Base-by-base conservation (phyloP, 1,140 invertebrate genomes). In the Plectrocnemia conspersa region DNA sequence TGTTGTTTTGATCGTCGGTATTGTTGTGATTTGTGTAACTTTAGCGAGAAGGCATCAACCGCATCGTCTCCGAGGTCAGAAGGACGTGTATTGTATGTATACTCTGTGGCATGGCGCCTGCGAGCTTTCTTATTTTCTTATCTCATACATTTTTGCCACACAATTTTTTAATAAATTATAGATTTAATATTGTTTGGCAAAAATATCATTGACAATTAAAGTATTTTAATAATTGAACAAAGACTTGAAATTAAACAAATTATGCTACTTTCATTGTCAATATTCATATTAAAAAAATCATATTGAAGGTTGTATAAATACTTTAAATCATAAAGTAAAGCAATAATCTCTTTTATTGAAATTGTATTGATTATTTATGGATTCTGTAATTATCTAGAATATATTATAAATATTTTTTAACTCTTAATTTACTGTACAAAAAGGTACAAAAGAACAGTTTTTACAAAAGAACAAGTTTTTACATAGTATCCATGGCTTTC, bases 1-100 rank as follows among this genome's bases (percentile, higher is more conserved):
- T 25, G 83, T 92, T 56, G 89, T 93, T 54, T 86, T 93, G 67
- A 80, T 90, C 59, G 89, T 93, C 60, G 89, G 89, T 54, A 86
- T 92, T 66, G 82, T 91, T 65, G 89, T 93, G 58, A 87, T 93
- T 67, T 92, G 89, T 71, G 84, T 92, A 53, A 89, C 88, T 3
- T 72, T 91, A 1, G 87, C 88, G 7, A 77, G 88, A 64, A 77
- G 88, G 64, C 82, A 84, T 63, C 79, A 85, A 42, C 87, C 89
- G 63, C 88, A 88, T 41, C 78, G 88, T 65, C 82, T 91, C 63
- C 80, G 87, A 79, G 89, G 88, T 81, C 80, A 79, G 70, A 80
- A 80, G 76, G 78, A 80, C 72, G 70, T 73, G 56, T 80, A 80
- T 69, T 80, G 79, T 80, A 80, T 77, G 79, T 80, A 79, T 73